Evolutionary conservation across 2,888 invertebrate genomes (phyloP).

Genomic region (Aleiodes alternator): DNA sequence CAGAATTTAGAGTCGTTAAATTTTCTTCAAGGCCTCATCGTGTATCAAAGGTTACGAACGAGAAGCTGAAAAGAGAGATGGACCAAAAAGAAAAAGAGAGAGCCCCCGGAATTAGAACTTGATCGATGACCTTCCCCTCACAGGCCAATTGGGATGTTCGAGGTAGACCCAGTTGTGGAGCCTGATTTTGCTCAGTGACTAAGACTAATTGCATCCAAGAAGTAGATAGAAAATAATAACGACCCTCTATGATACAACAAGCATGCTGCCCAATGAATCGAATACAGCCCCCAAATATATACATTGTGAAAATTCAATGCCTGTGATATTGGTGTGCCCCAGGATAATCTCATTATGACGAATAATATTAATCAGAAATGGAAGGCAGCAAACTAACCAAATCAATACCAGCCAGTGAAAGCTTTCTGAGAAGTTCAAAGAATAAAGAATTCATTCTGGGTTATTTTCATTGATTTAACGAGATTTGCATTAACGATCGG

Average conservation of each 20-base stretch:
- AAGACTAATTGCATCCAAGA: constrained; percentile 55
- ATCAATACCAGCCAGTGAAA: background rate
- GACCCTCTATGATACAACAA: constrained; percentile 27
- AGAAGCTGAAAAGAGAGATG: background rate
- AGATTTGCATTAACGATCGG: constrained; percentile 13
- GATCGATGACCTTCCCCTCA: constrained; percentile 30
- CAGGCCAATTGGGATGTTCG: constrained; percentile 46
- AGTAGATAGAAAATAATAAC: constrained; percentile 48
- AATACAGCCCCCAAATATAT: background rate
- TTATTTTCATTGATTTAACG: constrained; percentile 8
- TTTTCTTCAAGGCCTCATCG: background rate
- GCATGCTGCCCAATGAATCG: background rate
- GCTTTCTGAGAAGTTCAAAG: background rate
- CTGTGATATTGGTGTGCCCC: too few relatives aligned
- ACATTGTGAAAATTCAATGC: too few relatives aligned
- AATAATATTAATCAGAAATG: background rate
- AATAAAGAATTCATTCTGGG: constrained; percentile 7
- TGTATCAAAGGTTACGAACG: constrained; percentile 20
- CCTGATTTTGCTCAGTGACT: constrained; percentile 54
- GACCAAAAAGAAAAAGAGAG: background rate
- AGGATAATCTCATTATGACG: too few relatives aligned
- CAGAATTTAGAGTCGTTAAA: background rate
- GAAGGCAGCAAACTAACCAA: background rate
- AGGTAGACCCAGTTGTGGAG: constrained; percentile 50
- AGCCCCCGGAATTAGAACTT: constrained; percentile 40